phyloP scores from a whole-genome alignment of 2,113 vertebrate genomes.

The Campylomormyrus numenius region DNA sequence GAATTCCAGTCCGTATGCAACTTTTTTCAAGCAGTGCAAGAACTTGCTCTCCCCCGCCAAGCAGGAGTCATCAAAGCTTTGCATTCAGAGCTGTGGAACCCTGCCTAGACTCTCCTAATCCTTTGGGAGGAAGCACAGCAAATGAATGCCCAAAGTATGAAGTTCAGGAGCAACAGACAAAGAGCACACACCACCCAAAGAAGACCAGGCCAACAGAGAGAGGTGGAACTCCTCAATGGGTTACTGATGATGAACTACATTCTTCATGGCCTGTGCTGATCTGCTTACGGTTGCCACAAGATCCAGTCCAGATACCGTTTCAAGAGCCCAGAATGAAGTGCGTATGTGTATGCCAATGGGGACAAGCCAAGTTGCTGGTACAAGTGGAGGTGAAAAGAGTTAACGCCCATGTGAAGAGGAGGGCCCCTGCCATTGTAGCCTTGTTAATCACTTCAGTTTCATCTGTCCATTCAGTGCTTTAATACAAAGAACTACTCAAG shows the following conservation, averaged over 20 bases:
- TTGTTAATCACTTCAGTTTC: neutral
- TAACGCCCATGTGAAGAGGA: neutral
- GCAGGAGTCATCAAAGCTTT: neutral
- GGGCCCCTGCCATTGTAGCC: neutral
- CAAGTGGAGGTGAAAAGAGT: neutral
- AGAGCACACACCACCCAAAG: neutral
- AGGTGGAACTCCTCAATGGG: neutral
- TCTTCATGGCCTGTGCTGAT: neutral
- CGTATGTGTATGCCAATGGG: neutral
- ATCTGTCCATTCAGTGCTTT: neutral
- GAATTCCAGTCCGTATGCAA: neutral
- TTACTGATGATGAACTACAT: neutral
- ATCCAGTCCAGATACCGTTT: neutral
- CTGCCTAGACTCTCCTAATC: neutral
- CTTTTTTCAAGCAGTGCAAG: neutral
- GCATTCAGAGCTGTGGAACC: neutral
- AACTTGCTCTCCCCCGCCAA: neutral
- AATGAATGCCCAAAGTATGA: neutral
- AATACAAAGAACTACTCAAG: neutral
- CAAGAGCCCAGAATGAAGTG: neutral
- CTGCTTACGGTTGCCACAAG: neutral
- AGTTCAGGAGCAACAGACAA: neutral
- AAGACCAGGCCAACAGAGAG: neutral
- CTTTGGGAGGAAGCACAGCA: neutral
- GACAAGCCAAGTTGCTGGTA: neutral